Conservation (phyloP, 1,140 invertebrate species). For the Cydia amplana region DNA sequence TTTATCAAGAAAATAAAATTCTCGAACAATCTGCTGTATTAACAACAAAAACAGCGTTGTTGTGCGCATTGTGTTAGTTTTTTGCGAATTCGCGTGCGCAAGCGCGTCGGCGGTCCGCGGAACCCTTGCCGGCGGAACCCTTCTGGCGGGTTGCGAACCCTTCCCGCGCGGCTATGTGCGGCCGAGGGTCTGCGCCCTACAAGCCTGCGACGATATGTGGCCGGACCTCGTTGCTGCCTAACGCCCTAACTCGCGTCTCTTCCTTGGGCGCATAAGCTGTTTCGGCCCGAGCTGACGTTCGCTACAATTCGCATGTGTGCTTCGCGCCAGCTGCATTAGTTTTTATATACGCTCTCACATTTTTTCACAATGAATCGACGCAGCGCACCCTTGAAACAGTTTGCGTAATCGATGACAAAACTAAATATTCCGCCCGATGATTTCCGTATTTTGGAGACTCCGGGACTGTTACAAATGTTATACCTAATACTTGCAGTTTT, state of each 20-base stretch:
- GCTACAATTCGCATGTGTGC: conserved; percentile 78
- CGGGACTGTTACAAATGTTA: conserved; percentile 36
- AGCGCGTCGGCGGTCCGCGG: conserved; percentile 75
- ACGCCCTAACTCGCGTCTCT: conserved; percentile 40
- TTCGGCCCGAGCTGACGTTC: conserved; percentile 41
- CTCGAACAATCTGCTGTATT: conserved; percentile 77
- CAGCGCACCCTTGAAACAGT: conserved; percentile 79
- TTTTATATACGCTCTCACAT: conserved; percentile 76
- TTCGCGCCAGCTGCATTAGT: conserved; percentile 74
- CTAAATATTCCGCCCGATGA: conserved; percentile 79
- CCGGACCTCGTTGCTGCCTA: conserved; percentile 33
- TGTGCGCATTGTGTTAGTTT: conserved; percentile 73
- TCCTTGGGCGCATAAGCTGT: conserved; percentile 49
- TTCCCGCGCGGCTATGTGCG: conserved; percentile 62
- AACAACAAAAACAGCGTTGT: conserved; percentile 75
- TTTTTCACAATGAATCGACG: conserved; percentile 73
- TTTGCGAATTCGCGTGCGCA: conserved; percentile 77
- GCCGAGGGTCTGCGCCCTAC: conserved; percentile 53
- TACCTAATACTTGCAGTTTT: background rate
- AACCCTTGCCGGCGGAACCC: conserved; percentile 64
- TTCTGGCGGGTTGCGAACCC: conserved; percentile 54
- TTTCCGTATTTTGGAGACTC: conserved; percentile 76
- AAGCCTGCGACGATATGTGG: conserved; percentile 33
- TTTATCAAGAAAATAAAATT: conserved; percentile 73
- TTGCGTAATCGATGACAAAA: conserved; percentile 80